Percentiles rank a stretch among this genome's conserved stretches.
Conservation (phyloP, 2,888 invertebrate species). For the Drosophila putrida region DNA sequence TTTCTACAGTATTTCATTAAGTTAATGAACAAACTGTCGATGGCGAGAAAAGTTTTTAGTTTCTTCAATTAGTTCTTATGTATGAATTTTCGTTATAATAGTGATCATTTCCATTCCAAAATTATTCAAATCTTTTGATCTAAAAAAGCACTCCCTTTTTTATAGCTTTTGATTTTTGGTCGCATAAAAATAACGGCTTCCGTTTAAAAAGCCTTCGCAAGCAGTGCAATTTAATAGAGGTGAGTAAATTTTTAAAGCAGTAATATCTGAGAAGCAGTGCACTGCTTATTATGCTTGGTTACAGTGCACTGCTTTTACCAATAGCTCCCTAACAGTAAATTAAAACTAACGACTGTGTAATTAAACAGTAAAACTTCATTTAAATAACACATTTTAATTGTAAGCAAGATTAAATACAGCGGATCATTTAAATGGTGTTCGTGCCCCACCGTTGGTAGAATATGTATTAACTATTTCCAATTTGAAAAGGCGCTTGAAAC, state of each 20-base stretch:
- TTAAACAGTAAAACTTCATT: too few relatives aligned
- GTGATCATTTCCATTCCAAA: neutral
- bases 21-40: neutral
- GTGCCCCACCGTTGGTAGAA: too few relatives aligned
- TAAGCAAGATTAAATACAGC: too few relatives aligned
- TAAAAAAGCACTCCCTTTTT: too few relatives aligned
- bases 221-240: slow-evolving; percentile 3
- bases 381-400: too few relatives aligned
- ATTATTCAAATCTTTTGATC: neutral
- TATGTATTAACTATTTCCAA: too few relatives aligned
- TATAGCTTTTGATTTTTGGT: too few relatives aligned
- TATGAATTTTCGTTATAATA: neutral
- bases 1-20: slow-evolving; percentile 12
- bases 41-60: neutral
- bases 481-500: too few relatives aligned
- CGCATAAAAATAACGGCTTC: neutral
- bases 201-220: neutral
- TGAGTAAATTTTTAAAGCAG: slow-evolving; percentile 6
- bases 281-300: neutral
- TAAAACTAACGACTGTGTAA: too few relatives aligned
- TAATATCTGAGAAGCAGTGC: slow-evolving; percentile 11
- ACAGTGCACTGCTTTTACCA: neutral
- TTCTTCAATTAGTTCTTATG: neutral
- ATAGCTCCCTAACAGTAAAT: slow-evolving; percentile 18
- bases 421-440: too few relatives aligned